Percentiles rank a stretch among this genome's conserved stretches.
phyloP scores from a whole-genome alignment of 2,113 vertebrate species.

The Aegotheles bennettii region DNA sequence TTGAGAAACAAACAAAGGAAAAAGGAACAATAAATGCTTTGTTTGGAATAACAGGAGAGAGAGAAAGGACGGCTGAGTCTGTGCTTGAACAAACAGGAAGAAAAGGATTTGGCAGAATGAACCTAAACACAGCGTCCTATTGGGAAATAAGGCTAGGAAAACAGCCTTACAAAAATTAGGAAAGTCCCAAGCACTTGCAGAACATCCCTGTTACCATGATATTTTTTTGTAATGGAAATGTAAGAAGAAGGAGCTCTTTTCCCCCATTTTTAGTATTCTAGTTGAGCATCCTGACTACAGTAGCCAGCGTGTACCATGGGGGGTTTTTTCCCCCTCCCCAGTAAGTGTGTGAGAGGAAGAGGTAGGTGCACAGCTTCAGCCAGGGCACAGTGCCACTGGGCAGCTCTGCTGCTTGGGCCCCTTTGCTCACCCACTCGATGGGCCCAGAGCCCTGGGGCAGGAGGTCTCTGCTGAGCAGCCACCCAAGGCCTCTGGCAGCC shows the following conservation, averaged over 20 bases:
- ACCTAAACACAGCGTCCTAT: background rate
- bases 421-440: rapidly evolving
- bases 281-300: background rate
- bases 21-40: background rate
- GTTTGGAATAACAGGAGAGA: background rate
- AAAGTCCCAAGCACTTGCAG: background rate
- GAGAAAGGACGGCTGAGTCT: background rate
- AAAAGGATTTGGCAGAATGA: conserved; percentile 12
- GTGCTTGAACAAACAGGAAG: background rate
- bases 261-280: background rate
- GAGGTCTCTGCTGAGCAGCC: background rate
- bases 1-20: background rate
- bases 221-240: background rate
- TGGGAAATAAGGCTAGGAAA: background rate
- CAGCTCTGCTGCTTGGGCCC: background rate
- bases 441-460: rapidly evolving
- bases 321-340: background rate
- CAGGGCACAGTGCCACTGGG: no score
- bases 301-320: background rate
- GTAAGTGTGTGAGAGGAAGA: background rate
- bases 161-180: background rate
- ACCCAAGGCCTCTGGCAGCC: background rate
- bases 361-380: background rate
- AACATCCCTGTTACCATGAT: background rate
- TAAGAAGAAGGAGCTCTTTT: background rate